phyloP scores from a whole-genome alignment of 2,113 vertebrate genomes.

The Pagrus major region DNA sequence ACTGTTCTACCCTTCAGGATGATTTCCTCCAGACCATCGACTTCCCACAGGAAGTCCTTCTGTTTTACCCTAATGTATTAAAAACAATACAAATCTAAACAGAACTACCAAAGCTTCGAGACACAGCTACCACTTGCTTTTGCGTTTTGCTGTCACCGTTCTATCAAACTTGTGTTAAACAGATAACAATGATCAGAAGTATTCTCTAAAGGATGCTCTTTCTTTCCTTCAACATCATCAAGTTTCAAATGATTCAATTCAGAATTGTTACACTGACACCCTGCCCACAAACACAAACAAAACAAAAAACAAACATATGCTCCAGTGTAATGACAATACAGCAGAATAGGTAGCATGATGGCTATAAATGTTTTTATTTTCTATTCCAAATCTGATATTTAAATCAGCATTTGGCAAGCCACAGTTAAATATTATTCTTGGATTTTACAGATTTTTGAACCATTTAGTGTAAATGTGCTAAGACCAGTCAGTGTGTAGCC shows the following conservation, averaged over 20 bases:
- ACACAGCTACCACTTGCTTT: neutral
- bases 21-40: neutral
- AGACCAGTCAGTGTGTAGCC: neutral
- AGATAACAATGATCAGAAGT: neutral
- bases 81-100: neutral
- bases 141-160: neutral
- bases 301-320: slow-evolving; percentile 9
- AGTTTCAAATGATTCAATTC: neutral
- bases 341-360: slow-evolving; percentile 17
- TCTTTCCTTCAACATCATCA: neutral
- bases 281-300: slow-evolving; percentile 7
- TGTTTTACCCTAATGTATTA: neutral
- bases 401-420: neutral
- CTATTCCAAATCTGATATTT: neutral
- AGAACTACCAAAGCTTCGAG: neutral
- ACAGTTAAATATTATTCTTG: neutral
- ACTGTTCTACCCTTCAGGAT: neutral
- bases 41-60: neutral
- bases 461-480: neutral
- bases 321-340: slow-evolving; percentile 69
- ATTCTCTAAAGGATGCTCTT: neutral
- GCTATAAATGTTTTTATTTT: neutral
- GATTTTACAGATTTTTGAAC: neutral
- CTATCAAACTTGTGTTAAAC: neutral
- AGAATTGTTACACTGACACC: neutral